These are phyloP conservation scores for Trichechus manatus DNA, from an alignment of 2,113 vertebrate species.

Conservation along the genomic window DNA sequence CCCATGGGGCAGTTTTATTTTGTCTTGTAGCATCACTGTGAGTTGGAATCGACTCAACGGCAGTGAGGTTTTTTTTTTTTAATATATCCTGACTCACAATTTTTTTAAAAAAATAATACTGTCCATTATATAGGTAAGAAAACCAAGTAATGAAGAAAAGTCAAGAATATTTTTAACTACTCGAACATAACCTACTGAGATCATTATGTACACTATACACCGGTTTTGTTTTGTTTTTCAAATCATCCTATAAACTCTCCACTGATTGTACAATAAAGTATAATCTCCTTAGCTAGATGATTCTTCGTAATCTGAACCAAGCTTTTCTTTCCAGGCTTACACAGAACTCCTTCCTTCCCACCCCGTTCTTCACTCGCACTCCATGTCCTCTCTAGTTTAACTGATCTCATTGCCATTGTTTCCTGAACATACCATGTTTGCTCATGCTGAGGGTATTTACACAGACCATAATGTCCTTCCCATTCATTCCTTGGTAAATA, in stretches of 20 bases:
- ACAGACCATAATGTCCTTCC: neutral
- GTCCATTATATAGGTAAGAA: neutral
- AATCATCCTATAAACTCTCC: neutral
- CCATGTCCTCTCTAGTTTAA: neutral
- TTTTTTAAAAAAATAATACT: neutral
- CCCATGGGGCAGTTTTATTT: neutral
- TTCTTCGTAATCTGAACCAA: neutral
- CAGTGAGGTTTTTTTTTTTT: neutral
- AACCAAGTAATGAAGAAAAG: neutral
- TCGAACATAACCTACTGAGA: neutral
- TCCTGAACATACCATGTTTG: neutral
- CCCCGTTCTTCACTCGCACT: neutral
- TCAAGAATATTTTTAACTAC: neutral
- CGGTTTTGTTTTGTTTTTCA: neutral
- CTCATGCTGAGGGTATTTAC: neutral
- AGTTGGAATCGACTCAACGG: neutral
- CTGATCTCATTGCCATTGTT: neutral
- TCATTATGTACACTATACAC: neutral
- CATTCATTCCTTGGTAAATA: conserved; percentile 8
- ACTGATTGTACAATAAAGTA: neutral
- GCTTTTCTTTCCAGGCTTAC: neutral
- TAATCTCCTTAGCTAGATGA: neutral
- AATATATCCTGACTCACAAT: neutral
- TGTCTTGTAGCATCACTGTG: neutral
- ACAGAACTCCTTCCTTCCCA: neutral